Evolutionary conservation across 2,113 vertebrate species (phyloP), one percentile per base, ranked within the genome.

Genomic region (Agelaius phoeniceus): DNA sequence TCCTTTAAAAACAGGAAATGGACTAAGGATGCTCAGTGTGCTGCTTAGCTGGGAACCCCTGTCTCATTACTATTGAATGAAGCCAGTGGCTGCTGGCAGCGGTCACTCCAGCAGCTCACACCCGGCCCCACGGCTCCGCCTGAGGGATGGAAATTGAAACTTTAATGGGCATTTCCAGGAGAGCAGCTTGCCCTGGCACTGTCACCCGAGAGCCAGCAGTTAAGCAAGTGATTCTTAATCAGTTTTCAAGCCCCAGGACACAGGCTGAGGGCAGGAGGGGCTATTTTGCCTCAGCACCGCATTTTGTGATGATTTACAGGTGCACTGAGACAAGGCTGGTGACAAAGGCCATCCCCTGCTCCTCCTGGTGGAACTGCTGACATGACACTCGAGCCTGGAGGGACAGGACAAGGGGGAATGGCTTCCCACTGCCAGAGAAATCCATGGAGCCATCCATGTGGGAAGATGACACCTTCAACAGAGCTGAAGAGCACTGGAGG

Each of bases 41-140:
- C 89, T 39, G 5, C 54, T 91, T 26, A 79, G 86, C 84, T 66
- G 67, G 66, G 79, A 48, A 89, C 74, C 63, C 49, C 54, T 13
- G 5, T 55, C 75, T 96, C 58, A 10, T 97, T 52, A 77, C 22
- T 77, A 44, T 93, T 93, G 90, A 73, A 97, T 93, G 95, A 94
- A 54, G 17, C 1, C 0, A 19, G 78, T 44, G 94, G 63, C 72
- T 75, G 91, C 89, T 76, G 57, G 35, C 93, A 57, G 89, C 72
- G 89, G 72, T 72, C 84, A 82, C 48, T 89, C 94, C 93, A 96
- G 67, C 72, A 49, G 69, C 92, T 93, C 79, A 49, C 87, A 35
- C 82, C 75, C 31, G 0, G 8, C 44, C 76, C 83, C 57, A 5
- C 0, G 0, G 48, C 91, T 49, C 73, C 4, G 39, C 1, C 13